Percentiles rank a stretch among this genome's conserved stretches.
Conservation (phyloP, 2,113 vertebrate species). For the Gnathonemus longibarbis region DNA sequence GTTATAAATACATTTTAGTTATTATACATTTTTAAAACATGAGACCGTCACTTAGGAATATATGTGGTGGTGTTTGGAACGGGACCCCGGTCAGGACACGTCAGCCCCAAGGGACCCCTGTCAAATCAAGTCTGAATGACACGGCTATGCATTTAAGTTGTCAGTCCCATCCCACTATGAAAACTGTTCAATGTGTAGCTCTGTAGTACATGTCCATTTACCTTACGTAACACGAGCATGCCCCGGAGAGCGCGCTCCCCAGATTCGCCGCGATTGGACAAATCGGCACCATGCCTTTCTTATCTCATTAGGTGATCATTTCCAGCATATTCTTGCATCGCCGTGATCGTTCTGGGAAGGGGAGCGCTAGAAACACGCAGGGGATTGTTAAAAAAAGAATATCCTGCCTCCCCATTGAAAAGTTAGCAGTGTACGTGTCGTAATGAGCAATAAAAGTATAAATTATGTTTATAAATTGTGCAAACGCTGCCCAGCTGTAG, state of each 20-base stretch:
- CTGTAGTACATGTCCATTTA: neutral
- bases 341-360: neutral
- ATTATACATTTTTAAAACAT: too few relatives aligned
- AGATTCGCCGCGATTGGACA: too few relatives aligned
- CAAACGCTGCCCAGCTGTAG: neutral
- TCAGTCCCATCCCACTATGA: neutral
- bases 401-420: neutral
- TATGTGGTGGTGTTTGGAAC: neutral
- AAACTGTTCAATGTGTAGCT: neutral
- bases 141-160: neutral
- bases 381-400: neutral
- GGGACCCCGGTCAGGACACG: neutral
- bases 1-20: neutral
- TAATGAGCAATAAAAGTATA: conserved; percentile 3
- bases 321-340: neutral
- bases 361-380: neutral
- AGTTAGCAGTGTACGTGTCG: neutral
- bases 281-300: neutral
- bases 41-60: too few relatives aligned
- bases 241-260: too few relatives aligned
- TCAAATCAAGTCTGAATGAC: neutral
- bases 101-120: neutral
- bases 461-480: neutral
- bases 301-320: neutral
- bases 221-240: neutral